These are phyloP conservation scores for Aethina tumida DNA, from an alignment of 1,140 invertebrate genomes.

Conservation along the genomic window DNA sequence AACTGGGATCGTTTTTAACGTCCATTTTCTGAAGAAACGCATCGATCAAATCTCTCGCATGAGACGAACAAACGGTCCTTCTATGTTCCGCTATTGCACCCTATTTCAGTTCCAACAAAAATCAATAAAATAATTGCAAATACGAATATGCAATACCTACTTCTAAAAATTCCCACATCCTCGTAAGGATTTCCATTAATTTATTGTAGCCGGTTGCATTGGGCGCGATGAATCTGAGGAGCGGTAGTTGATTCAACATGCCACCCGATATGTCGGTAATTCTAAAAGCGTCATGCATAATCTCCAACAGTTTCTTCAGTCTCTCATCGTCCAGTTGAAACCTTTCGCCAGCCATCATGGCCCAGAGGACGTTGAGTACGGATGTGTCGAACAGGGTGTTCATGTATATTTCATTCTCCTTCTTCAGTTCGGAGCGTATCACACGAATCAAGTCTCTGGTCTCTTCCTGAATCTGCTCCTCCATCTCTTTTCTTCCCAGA, in stretches of 20 bases:
- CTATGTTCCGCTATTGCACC: constrained; percentile 20
- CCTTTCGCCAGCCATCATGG: constrained; percentile 50
- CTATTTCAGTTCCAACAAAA: constrained; percentile 1
- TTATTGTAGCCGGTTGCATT: constrained; percentile 53
- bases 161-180: constrained; percentile 18
- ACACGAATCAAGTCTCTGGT: constrained; percentile 40
- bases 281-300: constrained; percentile 50
- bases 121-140: not conserved
- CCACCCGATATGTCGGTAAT: constrained; percentile 64
- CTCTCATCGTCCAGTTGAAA: constrained; percentile 47
- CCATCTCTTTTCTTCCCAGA: constrained; percentile 63
- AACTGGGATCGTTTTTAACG: constrained; percentile 18
- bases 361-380: constrained; percentile 69
- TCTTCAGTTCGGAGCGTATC: too few species aligned
- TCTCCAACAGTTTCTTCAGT: constrained; percentile 45
- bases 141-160: constrained; percentile 8
- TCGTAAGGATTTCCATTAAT: constrained; percentile 41
- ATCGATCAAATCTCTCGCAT: constrained; percentile 25
- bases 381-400: constrained; percentile 44
- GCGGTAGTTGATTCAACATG: constrained; percentile 54
- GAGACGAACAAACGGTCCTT: constrained; percentile 11
- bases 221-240: constrained; percentile 57
- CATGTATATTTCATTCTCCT: constrained; percentile 32
- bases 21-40: constrained; percentile 26
- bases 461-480: constrained; percentile 58